phyloP scores from a whole-genome alignment of 1,140 invertebrate species.

The Drosophila insularis region DNA sequence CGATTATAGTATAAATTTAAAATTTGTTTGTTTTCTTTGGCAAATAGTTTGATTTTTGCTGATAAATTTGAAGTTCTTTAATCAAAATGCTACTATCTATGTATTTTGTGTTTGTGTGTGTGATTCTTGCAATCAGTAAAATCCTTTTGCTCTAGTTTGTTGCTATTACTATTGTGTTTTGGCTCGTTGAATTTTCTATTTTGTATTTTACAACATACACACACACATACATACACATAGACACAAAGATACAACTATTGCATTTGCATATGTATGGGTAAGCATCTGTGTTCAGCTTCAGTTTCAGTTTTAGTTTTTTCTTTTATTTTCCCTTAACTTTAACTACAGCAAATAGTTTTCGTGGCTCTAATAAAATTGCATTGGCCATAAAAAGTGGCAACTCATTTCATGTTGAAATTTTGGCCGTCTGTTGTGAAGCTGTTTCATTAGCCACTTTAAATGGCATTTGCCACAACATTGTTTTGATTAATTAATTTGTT shows the following conservation, averaged over 20 bases:
- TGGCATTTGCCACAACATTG: constrained; percentile 68
- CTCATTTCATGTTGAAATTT: constrained; percentile 48
- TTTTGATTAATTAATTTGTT: constrained; percentile 69
- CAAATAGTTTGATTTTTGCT: constrained; percentile 6
- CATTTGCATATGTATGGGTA: constrained; percentile 67
- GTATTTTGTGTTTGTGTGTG: not conserved
- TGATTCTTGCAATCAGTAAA: constrained; percentile 31
- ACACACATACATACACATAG: constrained; percentile 21
- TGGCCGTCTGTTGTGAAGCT: constrained; percentile 31
- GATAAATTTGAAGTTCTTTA: constrained; percentile 4
- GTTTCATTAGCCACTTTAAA: constrained; percentile 64
- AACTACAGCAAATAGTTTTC: constrained; percentile 61
- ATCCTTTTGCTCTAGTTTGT: constrained; percentile 18
- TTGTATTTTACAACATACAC: constrained; percentile 48
- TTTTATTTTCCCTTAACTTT: constrained; percentile 53
- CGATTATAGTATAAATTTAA: no score
- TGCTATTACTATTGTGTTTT: constrained; percentile 6
- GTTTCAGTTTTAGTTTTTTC: constrained; percentile 32
- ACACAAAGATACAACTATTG: constrained; percentile 35
- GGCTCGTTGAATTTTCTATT: constrained; percentile 35
- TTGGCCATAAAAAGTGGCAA: constrained; percentile 72
- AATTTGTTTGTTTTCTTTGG: not conserved
- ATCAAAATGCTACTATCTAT: not conserved
- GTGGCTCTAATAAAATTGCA: constrained; percentile 66
- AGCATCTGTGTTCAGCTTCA: constrained; percentile 25